Percentiles rank a stretch among this genome's conserved stretches.
Evolutionary conservation across 2,797 vertebrate genomes (phyloP).

Genomic region (Lagodon rhomboides): DNA sequence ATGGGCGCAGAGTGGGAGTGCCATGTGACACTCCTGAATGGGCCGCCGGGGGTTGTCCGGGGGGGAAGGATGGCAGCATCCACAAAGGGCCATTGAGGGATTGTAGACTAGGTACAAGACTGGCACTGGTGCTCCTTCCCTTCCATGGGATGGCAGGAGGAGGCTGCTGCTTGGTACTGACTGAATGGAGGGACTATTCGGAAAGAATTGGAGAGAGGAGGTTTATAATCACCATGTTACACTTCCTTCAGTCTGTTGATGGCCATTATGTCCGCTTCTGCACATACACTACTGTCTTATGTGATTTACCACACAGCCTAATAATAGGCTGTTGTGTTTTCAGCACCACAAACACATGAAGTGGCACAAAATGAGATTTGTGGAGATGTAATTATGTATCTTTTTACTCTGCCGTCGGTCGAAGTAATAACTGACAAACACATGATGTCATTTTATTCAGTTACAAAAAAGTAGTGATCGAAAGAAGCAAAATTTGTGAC

Average conservation of each 20-base stretch:
- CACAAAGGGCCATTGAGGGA: constrained; percentile 84
- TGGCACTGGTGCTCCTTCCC: constrained; percentile 80
- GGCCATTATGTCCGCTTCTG: constrained; percentile 59
- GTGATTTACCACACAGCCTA: constrained; percentile 41
- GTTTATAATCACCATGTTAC: constrained; percentile 76
- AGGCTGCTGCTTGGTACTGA: constrained; percentile 81
- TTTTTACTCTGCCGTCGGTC: background rate
- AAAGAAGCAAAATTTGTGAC: background rate
- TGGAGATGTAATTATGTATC: background rate
- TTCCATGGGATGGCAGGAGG: constrained; percentile 76
- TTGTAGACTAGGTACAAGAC: constrained; percentile 79
- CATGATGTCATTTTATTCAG: background rate
- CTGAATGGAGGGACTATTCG: constrained; percentile 78
- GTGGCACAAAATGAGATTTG: constrained; percentile 17
- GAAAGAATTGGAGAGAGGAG: constrained; percentile 77
- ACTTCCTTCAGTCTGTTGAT: constrained; percentile 71
- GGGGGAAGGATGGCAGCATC: constrained; percentile 79
- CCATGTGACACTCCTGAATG: constrained; percentile 85
- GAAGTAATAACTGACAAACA: background rate
- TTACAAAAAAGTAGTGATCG: background rate
- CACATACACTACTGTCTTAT: constrained; percentile 52
- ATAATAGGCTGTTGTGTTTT: constrained; percentile 37
- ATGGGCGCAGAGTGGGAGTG: constrained; percentile 75
- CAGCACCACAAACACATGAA: constrained; percentile 10
- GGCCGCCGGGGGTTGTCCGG: constrained; percentile 75